phyloP scores from a whole-genome alignment of 1,140 invertebrate species.

The Araneus ventricosus region DNA sequence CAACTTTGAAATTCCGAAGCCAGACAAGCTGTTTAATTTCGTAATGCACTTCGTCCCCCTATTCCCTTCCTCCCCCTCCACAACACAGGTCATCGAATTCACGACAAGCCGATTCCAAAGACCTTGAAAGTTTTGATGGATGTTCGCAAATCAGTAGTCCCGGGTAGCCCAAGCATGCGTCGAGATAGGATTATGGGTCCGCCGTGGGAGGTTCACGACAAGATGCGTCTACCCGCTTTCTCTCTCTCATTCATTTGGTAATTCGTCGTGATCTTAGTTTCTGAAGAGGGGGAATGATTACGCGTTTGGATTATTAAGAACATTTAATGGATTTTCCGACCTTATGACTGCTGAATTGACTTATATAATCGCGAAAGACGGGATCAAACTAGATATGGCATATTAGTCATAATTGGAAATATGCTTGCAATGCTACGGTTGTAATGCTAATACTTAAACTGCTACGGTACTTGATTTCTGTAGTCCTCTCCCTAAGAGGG shows the following conservation, averaged over 20 bases:
- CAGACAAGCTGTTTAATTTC: conserved; percentile 7
- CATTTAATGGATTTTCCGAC: too few relatives aligned
- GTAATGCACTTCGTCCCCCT: not conserved
- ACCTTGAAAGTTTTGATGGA: conserved; percentile 47
- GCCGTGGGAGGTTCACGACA: not conserved
- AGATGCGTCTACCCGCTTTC: not conserved
- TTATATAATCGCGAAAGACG: too few relatives aligned
- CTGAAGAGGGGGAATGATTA: too few relatives aligned
- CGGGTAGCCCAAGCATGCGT: not conserved
- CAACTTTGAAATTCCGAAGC: not conserved
- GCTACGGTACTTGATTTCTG: too few relatives aligned
- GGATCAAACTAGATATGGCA: too few relatives aligned
- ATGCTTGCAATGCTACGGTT: too few relatives aligned
- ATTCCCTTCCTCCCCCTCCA: not conserved
- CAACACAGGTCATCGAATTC: conserved; percentile 36
- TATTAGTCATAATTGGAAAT: too few relatives aligned
- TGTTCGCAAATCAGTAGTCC: conserved; percentile 25
- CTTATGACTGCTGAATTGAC: too few relatives aligned
- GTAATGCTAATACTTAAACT: too few relatives aligned
- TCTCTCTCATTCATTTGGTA: conserved; percentile 20
- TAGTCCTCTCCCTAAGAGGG: too few relatives aligned
- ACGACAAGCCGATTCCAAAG: conserved; percentile 18
- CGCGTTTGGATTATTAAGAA: too few relatives aligned
- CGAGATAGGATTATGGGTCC: not conserved
- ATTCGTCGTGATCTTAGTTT: not conserved